Percentiles rank a stretch among this genome's conserved stretches.
phyloP scores from a whole-genome alignment of 2,797 vertebrate species.

The Sarcophilus harrisii region DNA sequence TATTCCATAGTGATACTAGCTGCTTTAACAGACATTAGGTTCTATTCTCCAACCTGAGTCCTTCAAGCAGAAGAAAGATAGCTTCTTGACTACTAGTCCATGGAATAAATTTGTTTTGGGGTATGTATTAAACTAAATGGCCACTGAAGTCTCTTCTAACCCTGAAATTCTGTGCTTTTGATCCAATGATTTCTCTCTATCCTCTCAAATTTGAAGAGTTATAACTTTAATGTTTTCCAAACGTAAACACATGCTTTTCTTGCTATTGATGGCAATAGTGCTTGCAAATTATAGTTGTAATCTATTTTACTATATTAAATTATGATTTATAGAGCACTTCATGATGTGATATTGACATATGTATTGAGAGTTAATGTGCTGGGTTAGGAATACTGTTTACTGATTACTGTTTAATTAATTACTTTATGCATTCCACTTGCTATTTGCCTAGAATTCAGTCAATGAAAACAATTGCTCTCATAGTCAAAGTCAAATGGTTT shows the following conservation, averaged over 20 bases:
- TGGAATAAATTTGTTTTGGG: neutral
- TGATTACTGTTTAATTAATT: slow-evolving; percentile 68
- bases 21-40: neutral
- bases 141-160: neutral
- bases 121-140: neutral
- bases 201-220: neutral
- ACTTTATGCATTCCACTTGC: slow-evolving; percentile 52
- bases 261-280: slow-evolving; percentile 3
- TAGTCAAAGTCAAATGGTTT: slow-evolving; percentile 25
- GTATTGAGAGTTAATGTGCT: slow-evolving; percentile 47
- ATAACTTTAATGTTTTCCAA: slow-evolving; percentile 33
- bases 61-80: neutral
- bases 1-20: neutral
- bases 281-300: slow-evolving; percentile 31
- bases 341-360: slow-evolving; percentile 26
- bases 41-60: neutral
- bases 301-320: slow-evolving; percentile 37
- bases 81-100: neutral
- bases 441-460: neutral
- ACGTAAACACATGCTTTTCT: neutral
- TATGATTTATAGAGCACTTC: slow-evolving; percentile 39
- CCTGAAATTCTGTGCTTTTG: neutral
- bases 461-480: slow-evolving; percentile 37
- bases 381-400: slow-evolving; percentile 50
- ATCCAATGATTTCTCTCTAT: neutral